These are phyloP conservation scores for Ginglymostoma cirratum DNA, from an alignment of 2,113 vertebrate genomes.

Conservation along the genomic window DNA sequence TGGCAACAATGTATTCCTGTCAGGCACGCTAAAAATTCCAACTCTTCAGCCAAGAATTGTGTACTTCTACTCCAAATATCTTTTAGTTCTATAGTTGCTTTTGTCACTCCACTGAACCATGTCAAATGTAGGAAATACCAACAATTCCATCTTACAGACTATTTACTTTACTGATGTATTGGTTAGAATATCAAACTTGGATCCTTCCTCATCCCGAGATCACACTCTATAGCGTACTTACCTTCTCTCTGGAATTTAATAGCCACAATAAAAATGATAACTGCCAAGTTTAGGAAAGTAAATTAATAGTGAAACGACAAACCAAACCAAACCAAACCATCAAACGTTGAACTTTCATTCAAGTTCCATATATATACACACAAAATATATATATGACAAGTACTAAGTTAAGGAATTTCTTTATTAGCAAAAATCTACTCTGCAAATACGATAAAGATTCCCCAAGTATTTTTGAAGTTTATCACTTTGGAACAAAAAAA, in stretches of 20 bases:
- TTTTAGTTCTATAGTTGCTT: background rate
- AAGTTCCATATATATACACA: background rate
- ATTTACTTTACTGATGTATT: background rate
- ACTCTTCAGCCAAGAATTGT: background rate
- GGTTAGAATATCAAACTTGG: background rate
- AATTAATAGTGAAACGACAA: background rate
- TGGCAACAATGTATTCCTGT: background rate
- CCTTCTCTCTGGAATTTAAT: background rate
- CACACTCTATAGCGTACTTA: background rate
- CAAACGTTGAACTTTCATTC: background rate
- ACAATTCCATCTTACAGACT: background rate
- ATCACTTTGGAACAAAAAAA: background rate
- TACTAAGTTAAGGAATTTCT: background rate
- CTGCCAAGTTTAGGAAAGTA: background rate
- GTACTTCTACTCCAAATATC: background rate
- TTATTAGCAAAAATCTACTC: background rate
- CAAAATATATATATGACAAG: background rate
- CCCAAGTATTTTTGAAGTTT: background rate
- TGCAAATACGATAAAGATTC: background rate
- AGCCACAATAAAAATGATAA: background rate
- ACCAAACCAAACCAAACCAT: too few relatives aligned
- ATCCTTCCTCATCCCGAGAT: background rate
- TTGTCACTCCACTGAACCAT: background rate
- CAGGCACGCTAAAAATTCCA: background rate
- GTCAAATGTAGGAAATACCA: background rate